Conservation (phyloP, 2,113 vertebrate species). For the Pluvialis apricaria region DNA sequence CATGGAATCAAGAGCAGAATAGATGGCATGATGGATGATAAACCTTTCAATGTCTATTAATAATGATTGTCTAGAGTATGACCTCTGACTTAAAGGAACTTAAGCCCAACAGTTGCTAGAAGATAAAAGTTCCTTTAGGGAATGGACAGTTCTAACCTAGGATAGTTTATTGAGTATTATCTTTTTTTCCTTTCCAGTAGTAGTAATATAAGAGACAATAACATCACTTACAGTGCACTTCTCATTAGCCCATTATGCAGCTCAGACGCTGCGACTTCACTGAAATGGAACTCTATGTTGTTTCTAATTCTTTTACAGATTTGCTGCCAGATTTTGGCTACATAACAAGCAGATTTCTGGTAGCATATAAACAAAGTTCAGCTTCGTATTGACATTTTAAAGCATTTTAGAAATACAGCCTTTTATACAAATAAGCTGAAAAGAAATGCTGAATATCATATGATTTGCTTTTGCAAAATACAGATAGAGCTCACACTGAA, state of each 20-base stretch:
- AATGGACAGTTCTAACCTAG: background rate
- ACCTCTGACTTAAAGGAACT: background rate
- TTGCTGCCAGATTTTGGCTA: background rate
- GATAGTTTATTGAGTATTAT: background rate
- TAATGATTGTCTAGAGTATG: background rate
- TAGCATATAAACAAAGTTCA: background rate
- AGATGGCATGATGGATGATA: background rate
- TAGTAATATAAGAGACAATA: background rate
- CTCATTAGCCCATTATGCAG: background rate
- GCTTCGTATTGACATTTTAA: background rate
- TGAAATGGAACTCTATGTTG: background rate
- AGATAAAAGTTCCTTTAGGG: background rate
- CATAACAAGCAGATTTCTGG: background rate
- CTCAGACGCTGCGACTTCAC: background rate
- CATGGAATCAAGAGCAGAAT: background rate
- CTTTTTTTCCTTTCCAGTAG: background rate
- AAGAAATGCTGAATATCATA: background rate
- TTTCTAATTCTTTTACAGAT: background rate
- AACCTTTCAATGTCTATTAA: background rate
- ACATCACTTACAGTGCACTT: background rate
- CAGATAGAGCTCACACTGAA: background rate
- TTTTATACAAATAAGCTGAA: background rate
- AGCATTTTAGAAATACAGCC: rapidly evolving
- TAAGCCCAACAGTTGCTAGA: background rate
- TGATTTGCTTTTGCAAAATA: background rate